These are phyloP conservation scores for Leptoclinus maculatus DNA, from an alignment of 2,797 vertebrate species.

Conservation along the genomic window DNA sequence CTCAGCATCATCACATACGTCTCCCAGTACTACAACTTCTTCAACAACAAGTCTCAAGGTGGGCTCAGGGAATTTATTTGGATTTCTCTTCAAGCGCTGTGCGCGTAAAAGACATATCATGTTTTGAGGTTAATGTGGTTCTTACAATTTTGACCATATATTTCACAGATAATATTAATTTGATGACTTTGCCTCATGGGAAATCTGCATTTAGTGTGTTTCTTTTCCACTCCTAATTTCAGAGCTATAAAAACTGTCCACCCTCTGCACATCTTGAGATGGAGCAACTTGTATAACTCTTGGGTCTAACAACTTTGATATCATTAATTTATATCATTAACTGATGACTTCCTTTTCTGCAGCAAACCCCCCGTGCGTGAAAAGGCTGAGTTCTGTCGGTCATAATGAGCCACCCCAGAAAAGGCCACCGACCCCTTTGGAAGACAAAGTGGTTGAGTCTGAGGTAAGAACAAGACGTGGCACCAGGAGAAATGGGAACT, in stretches of 20 bases:
- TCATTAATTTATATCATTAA: neutral
- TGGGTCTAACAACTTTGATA: neutral
- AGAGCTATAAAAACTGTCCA: neutral
- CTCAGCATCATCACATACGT: constrained; percentile 98
- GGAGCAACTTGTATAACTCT: neutral
- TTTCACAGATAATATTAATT: neutral
- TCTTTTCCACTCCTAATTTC: no score
- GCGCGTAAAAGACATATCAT: neutral
- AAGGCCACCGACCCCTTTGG: constrained; percentile 69
- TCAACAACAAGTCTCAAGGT: constrained; percentile 88
- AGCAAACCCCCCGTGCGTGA: constrained; percentile 85
- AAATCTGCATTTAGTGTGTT: no score
- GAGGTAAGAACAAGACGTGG: constrained; percentile 82
- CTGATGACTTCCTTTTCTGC: constrained; percentile 8
- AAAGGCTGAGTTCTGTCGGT: constrained; percentile 77
- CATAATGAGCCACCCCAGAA: constrained; percentile 79
- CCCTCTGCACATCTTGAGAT: neutral
- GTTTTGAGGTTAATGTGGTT: neutral
- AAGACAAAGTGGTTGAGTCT: constrained; percentile 65
- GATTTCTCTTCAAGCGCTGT: neutral
- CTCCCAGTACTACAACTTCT: constrained; percentile 98
- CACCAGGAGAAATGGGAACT: neutral
- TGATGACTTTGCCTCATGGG: neutral
- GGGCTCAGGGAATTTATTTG: neutral
- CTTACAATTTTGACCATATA: neutral